These are phyloP conservation scores for Cassiopea xamachana DNA, from an alignment of 30 jellyfish, hydroid and myxozoan species.

Conservation along the genomic window DNA sequence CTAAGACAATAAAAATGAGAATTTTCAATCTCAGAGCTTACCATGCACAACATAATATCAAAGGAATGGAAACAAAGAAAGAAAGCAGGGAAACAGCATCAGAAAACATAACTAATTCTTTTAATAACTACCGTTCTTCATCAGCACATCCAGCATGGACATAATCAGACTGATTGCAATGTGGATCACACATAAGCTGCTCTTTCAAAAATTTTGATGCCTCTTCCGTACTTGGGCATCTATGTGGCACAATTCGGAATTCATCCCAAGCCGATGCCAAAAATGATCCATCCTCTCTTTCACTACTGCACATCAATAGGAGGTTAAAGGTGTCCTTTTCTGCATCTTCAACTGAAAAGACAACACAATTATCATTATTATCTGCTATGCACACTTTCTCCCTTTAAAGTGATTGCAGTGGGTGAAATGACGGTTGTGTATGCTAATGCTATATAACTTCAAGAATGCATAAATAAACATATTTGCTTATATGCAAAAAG, in stretches of 20 bases:
- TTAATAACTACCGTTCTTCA: slow-evolving; percentile 47
- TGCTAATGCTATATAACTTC: not conserved
- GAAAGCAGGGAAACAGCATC: not conserved
- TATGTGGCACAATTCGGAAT: slow-evolving; percentile 42
- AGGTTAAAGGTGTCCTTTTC: slow-evolving; percentile 2
- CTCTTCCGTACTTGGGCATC: slow-evolving; percentile 23
- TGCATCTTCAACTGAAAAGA: not conserved
- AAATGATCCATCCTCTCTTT: slow-evolving; percentile 66
- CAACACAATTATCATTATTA: not conserved
- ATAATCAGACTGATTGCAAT: not conserved
- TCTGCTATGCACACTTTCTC: too few relatives aligned
- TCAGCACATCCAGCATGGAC: slow-evolving; percentile 65
- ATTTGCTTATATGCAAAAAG: not conserved
- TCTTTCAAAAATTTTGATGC: not conserved
- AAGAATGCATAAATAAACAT: too few relatives aligned
- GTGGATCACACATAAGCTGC: slow-evolving; percentile 9
- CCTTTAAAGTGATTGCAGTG: too few relatives aligned
- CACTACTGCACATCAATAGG: slow-evolving; percentile 75
- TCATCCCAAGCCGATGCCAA: slow-evolving; percentile 74
- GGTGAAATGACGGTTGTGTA: not conserved
- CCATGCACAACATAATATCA: too few relatives aligned
- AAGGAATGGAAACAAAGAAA: too few relatives aligned
- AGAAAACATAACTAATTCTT: not conserved
- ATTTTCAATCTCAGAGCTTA: too few relatives aligned
- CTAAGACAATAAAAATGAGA: too few relatives aligned